phyloP scores from a whole-genome alignment of 2,888 invertebrate species.

The Andrena bicolor region DNA sequence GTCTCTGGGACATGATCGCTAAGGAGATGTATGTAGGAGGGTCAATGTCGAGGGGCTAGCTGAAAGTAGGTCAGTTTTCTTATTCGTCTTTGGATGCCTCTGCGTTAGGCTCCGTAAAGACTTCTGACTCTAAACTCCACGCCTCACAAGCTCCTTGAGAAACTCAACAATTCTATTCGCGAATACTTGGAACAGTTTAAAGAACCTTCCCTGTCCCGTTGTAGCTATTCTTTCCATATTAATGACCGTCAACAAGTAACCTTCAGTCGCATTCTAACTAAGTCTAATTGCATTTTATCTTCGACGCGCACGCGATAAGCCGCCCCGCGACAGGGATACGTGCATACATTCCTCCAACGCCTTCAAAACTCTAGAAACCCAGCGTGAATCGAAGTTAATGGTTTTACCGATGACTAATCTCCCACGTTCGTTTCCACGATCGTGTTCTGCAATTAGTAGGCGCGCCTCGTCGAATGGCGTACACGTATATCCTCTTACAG shows the following conservation, averaged over 20 bases:
- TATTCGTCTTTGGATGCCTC: neutral
- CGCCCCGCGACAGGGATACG: neutral
- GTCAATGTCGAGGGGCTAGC: constrained; percentile 38
- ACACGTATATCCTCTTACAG: no score
- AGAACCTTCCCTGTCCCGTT: constrained; percentile 13
- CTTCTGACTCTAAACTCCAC: neutral
- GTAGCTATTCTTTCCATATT: constrained; percentile 23
- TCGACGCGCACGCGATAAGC: constrained; percentile 41
- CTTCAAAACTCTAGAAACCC: constrained; percentile 28
- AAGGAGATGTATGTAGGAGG: constrained; percentile 33
- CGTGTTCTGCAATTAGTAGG: constrained; percentile 15
- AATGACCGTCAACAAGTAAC: constrained; percentile 13
- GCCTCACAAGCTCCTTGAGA: no score
- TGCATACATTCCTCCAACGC: neutral
- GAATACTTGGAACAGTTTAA: neutral
- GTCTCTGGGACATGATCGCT: constrained; percentile 18
- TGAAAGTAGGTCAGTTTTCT: constrained; percentile 3
- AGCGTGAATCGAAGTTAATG: neutral
- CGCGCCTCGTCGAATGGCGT: constrained; percentile 7
- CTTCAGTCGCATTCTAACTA: constrained; percentile 61
- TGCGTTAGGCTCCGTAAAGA: neutral
- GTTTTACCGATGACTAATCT: constrained; percentile 35
- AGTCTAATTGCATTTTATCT: constrained; percentile 62
- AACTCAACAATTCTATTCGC: no score
- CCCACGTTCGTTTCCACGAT: neutral